phyloP scores from a whole-genome alignment of 2,888 invertebrate species.

The Apamea sordens region DNA sequence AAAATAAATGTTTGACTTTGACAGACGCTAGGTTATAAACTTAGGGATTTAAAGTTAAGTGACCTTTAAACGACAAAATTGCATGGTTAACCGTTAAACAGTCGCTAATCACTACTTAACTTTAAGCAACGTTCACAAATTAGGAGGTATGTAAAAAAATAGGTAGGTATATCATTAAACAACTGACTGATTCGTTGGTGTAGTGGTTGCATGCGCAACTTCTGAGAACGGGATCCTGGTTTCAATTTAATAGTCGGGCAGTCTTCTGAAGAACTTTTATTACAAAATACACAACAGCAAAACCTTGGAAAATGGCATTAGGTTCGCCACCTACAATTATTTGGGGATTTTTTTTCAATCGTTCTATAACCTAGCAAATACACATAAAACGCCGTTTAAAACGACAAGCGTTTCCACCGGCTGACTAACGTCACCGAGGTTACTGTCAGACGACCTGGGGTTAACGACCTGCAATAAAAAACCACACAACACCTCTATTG shows the following conservation, averaged over 20 bases:
- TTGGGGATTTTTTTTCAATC: neutral
- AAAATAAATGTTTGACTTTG: too few species aligned
- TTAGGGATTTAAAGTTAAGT: too few species aligned
- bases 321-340: neutral
- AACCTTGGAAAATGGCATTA: neutral
- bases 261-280: neutral
- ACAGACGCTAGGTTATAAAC: neutral
- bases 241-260: neutral
- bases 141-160: neutral
- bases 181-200: neutral
- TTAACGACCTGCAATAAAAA: constrained; percentile 66
- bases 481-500: constrained; percentile 63
- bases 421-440: constrained; percentile 58
- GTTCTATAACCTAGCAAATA: neutral
- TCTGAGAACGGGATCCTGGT: neutral
- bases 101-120: too few species aligned
- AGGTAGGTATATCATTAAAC: neutral
- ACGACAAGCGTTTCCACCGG: constrained; percentile 17
- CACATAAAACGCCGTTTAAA: constrained; percentile 4
- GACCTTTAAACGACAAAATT: too few species aligned
- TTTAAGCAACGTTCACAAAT: too few species aligned
- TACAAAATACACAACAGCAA: neutral
- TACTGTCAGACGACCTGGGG: constrained; percentile 60
- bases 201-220: neutral
- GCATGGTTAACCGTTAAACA: too few species aligned